Percentiles rank a stretch among this genome's conserved stretches.
phyloP scores from a whole-genome alignment of 53 echinoderm and acorn worm species.

The Antedon mediterranea region DNA sequence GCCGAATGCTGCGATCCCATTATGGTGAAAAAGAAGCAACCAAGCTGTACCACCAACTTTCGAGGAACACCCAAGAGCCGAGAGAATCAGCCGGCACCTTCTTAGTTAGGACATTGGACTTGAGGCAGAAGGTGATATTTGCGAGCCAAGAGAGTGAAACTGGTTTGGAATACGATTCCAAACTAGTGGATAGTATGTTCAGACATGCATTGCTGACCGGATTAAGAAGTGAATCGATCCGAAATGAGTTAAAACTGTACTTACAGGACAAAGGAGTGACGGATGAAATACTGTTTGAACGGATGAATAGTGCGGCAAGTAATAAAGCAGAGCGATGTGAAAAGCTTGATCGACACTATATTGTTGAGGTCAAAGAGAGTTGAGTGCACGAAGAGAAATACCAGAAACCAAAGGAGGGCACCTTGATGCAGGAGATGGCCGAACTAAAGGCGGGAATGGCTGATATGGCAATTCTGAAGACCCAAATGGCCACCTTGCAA shows the following conservation, averaged over 20 bases:
- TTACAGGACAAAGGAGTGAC: background rate
- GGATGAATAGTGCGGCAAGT: constrained; percentile 9
- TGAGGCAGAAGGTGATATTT: constrained; percentile 16
- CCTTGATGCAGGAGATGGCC: no score
- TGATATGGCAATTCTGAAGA: no score
- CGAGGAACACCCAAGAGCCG: background rate
- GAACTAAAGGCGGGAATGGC: no score
- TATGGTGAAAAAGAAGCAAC: no score
- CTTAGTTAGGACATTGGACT: constrained; percentile 10
- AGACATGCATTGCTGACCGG: constrained; percentile 14
- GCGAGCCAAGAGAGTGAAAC: constrained; percentile 14
- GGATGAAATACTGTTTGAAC: constrained; percentile 17
- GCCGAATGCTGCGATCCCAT: no score
- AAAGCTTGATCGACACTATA: no score
- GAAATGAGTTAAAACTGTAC: constrained; percentile 8
- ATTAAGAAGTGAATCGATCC: constrained; percentile 1
- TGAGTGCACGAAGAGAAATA: no score
- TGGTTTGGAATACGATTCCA: constrained; percentile 6
- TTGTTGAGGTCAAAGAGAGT: no score
- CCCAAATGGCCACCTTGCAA: no score
- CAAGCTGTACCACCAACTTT: background rate
- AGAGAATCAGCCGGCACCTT: constrained; percentile 19
- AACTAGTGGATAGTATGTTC: constrained; percentile 21
- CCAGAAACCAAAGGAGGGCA: no score
- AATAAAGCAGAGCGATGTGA: constrained; percentile 3